Conservation (phyloP, 2,888 invertebrate genomes). For the Bombylius major region DNA sequence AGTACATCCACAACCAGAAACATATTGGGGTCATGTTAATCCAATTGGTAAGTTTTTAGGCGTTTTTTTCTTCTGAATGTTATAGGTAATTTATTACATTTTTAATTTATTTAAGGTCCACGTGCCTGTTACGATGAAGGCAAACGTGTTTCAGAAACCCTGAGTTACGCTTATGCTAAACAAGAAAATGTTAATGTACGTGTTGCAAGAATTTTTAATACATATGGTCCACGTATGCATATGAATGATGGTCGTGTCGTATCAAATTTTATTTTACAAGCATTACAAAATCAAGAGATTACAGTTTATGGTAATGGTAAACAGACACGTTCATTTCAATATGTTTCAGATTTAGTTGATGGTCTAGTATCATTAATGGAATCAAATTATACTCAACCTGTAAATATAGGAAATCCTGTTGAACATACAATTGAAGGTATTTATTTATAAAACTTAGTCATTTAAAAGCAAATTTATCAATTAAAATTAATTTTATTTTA, state of each 20-base stretch:
- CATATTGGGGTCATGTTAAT: conserved; percentile 99
- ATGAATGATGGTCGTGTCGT: conserved; percentile 97
- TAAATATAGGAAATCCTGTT: conserved; percentile 96
- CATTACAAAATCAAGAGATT: conserved; percentile 85
- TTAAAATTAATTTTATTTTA: conserved; percentile 1
- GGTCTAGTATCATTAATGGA: conserved; percentile 88
- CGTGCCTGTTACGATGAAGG: conserved; percentile 99
- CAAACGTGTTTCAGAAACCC: conserved; percentile 94
- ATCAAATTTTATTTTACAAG: conserved; percentile 96
- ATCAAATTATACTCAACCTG: conserved; percentile 81
- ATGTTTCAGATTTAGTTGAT: conserved; percentile 92
- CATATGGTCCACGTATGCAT: conserved; percentile 98
- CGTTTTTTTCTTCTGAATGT: too few species aligned
- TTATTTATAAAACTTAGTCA: conserved; percentile 22
- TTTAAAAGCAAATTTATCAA: neutral
- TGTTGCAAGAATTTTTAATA: conserved; percentile 97
- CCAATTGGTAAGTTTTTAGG: conserved; percentile 60
- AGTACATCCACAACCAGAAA: conserved; percentile 94
- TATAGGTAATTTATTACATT: neutral
- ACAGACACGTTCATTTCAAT: conserved; percentile 95
- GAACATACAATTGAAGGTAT: conserved; percentile 88
- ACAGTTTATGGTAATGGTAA: conserved; percentile 85
- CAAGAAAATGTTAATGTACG: conserved; percentile 92
- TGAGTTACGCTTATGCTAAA: conserved; percentile 90
- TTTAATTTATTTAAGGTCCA: conserved; percentile 46